These are phyloP conservation scores for Rhea pennata DNA, from an alignment of 2,113 vertebrate species.

Conservation along the genomic window DNA sequence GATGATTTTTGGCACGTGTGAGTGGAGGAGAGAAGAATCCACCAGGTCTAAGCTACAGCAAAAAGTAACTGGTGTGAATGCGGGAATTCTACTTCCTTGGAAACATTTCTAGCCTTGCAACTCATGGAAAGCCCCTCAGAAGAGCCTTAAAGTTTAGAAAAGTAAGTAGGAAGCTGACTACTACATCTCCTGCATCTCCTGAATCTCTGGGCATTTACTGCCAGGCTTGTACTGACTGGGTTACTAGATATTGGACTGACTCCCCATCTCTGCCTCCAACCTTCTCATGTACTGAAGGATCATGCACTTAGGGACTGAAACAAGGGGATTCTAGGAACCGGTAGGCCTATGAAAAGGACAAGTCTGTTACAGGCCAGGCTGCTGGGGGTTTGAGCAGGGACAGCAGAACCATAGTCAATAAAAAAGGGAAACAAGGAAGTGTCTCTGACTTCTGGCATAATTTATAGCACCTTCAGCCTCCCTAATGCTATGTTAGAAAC, in stretches of 20 bases:
- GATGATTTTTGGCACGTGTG: background rate
- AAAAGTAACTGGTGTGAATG: background rate
- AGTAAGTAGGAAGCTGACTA: background rate
- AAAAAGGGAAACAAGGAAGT: background rate
- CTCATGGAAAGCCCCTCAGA: background rate
- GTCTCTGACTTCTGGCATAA: background rate
- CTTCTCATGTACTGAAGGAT: background rate
- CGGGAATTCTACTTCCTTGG: background rate
- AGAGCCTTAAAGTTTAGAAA: background rate
- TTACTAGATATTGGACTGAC: background rate
- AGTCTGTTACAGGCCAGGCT: background rate
- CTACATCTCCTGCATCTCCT: background rate
- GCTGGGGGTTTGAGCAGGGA: background rate
- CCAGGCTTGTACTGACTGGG: background rate
- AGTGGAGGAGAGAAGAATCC: background rate
- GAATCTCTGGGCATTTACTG: background rate
- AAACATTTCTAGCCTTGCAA: background rate
- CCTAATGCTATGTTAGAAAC: accelerated
- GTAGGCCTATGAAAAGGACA: background rate
- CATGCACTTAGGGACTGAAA: background rate
- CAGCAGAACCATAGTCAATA: background rate
- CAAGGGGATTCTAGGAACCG: background rate
- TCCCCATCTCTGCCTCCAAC: background rate
- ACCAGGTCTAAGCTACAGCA: background rate
- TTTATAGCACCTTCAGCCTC: background rate